Conservation (phyloP, 2,797 vertebrate genomes). For the Chiloscyllium punctatum region DNA sequence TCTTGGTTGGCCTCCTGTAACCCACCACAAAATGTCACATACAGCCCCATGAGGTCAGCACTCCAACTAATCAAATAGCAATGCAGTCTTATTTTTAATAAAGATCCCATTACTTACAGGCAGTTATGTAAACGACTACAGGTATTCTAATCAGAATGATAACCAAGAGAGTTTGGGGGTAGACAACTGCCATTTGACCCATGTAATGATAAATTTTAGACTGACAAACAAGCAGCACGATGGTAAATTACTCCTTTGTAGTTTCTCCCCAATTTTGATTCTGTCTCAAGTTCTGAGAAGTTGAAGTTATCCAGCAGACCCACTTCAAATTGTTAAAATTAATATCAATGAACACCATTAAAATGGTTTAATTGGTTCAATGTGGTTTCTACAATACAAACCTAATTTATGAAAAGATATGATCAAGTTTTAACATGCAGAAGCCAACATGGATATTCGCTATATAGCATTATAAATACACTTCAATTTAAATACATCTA, state of each 20-base stretch:
- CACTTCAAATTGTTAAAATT: background rate
- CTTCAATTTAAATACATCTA: background rate
- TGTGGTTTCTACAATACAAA: background rate
- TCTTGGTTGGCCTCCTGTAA: too few relatives aligned
- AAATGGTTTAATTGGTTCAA: background rate
- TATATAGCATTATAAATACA: background rate
- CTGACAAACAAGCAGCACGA: background rate
- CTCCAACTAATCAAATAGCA: too few relatives aligned
- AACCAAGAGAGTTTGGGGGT: background rate
- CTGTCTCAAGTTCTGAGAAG: background rate
- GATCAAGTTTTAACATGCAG: background rate
- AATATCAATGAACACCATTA: background rate
- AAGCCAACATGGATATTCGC: background rate
- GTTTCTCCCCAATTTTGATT: background rate
- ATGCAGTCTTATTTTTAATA: background rate
- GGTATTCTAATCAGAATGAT: background rate
- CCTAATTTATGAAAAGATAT: background rate
- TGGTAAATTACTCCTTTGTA: background rate
- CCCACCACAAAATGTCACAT: too few relatives aligned
- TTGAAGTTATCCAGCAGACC: background rate
- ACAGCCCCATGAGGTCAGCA: background rate
- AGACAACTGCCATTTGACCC: background rate
- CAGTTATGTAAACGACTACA: background rate
- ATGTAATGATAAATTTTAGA: background rate
- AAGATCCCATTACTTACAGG: background rate